Evolutionary conservation across 2,888 invertebrate genomes (phyloP).

Genomic region (Euplexia lucipara): DNA sequence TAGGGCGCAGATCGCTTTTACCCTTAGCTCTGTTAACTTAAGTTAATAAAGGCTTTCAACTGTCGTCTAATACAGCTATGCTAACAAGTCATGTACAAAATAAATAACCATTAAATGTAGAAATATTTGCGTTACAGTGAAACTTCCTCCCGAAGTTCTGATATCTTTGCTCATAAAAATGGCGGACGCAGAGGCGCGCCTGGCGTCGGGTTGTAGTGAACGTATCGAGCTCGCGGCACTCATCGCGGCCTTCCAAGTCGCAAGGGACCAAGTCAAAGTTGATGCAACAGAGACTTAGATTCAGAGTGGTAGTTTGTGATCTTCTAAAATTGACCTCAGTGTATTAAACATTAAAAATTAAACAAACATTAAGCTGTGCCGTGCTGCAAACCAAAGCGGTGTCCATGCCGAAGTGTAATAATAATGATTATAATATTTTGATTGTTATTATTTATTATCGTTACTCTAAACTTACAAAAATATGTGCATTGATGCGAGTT

Average conservation of each 20-base stretch:
- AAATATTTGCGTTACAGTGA: constrained; percentile 91
- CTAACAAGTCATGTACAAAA: too few relatives aligned
- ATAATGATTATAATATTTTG: neutral
- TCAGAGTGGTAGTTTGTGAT: neutral
- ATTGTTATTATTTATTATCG: neutral
- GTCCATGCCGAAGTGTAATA: neutral
- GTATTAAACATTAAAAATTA: neutral
- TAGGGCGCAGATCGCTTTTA: neutral
- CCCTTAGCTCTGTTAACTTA: neutral
- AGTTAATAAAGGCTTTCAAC: neutral
- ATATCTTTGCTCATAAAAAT: constrained; percentile 96
- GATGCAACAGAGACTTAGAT: constrained; percentile 50
- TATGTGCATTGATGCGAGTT: neutral
- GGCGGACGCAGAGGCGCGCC: constrained; percentile 96
- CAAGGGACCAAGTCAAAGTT: constrained; percentile 90
- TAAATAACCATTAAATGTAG: neutral
- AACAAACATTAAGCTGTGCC: neutral
- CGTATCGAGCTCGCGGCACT: constrained; percentile 97
- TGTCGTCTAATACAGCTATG: neutral
- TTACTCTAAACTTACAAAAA: neutral
- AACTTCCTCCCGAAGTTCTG: constrained; percentile 95
- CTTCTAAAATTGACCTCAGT: neutral
- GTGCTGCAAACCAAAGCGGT: neutral
- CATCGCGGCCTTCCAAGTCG: constrained; percentile 96
- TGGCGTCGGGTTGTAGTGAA: constrained; percentile 97